These are phyloP conservation scores for Xestia sexstrigata DNA, from an alignment of 2,888 invertebrate genomes.

Conservation along the genomic window DNA sequence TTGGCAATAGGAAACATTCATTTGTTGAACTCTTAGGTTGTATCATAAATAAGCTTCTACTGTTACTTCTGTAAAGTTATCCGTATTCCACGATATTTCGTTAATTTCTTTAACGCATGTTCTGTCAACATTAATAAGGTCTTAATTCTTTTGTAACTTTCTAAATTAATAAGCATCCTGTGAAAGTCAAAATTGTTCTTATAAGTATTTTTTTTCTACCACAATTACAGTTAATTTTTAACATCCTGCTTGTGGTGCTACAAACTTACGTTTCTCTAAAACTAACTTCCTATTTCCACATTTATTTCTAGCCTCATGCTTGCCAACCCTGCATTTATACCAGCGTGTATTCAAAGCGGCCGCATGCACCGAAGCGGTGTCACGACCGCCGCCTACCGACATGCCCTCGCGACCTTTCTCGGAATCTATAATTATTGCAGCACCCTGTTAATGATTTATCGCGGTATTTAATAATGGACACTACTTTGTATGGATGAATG, in stretches of 20 bases:
- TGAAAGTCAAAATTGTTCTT: not conserved
- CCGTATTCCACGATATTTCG: not conserved
- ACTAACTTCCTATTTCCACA: not conserved
- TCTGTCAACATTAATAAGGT: not conserved
- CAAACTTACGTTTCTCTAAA: not conserved
- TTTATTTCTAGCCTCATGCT: not conserved
- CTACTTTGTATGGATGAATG: conserved; percentile 46
- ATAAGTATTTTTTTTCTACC: not conserved
- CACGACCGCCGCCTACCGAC: conserved; percentile 65
- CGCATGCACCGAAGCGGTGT: conserved; percentile 59
- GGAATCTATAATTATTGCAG: conserved; percentile 64
- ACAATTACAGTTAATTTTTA: not conserved
- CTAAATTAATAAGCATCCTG: not conserved
- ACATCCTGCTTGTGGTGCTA: not conserved
- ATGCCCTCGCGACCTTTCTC: conserved; percentile 64
- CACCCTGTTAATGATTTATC: conserved; percentile 66
- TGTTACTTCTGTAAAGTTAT: not conserved
- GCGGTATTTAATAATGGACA: conserved; percentile 36
- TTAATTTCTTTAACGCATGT: not conserved
- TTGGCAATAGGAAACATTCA: conserved; percentile 55
- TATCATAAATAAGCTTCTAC: not conserved
- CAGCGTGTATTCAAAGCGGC: conserved; percentile 50
- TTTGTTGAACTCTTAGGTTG: conserved; percentile 2
- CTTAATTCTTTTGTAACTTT: not conserved
- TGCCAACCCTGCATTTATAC: conserved; percentile 54